phyloP scores from a whole-genome alignment of 2,797 vertebrate species.

The Poecilia picta region DNA sequence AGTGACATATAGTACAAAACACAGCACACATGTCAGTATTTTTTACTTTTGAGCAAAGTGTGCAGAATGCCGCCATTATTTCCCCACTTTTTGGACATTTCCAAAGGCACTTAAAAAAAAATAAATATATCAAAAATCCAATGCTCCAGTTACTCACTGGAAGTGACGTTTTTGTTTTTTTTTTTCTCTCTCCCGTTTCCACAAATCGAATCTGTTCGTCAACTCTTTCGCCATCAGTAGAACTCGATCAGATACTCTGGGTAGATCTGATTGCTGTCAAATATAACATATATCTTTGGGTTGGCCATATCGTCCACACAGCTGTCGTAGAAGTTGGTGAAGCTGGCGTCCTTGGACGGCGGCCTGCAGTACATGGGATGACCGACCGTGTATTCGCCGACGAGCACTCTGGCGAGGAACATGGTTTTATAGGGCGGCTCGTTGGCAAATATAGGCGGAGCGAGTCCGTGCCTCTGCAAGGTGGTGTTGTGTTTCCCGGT shows the following conservation, averaged over 20 bases:
- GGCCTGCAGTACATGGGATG: constrained; percentile 91
- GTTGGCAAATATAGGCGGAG: constrained; percentile 83
- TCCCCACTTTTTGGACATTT: constrained; percentile 30
- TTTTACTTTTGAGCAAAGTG: constrained; percentile 9
- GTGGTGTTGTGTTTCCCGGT: constrained; percentile 89
- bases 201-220: constrained; percentile 6
- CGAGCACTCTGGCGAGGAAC: constrained; percentile 94
- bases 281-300: constrained; percentile 97
- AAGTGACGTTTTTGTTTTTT: constrained; percentile 5
- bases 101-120: constrained; percentile 70
- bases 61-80: constrained; percentile 50
- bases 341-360: constrained; percentile 93
- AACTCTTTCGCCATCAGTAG: constrained; percentile 71
- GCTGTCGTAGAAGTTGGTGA: constrained; percentile 95
- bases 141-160: constrained; percentile 42
- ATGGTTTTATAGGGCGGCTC: constrained; percentile 90
- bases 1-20: constrained; percentile 40
- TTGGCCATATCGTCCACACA: constrained; percentile 94
- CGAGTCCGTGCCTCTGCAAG: constrained; percentile 89
- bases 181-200: neutral
- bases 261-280: constrained; percentile 98
- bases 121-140: constrained; percentile 24
- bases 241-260: constrained; percentile 98
- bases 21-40: constrained; percentile 17
- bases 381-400: constrained; percentile 92